Evolutionary conservation across 2,113 vertebrate species (phyloP).

Genomic region (Hippocampus abdominalis): DNA sequence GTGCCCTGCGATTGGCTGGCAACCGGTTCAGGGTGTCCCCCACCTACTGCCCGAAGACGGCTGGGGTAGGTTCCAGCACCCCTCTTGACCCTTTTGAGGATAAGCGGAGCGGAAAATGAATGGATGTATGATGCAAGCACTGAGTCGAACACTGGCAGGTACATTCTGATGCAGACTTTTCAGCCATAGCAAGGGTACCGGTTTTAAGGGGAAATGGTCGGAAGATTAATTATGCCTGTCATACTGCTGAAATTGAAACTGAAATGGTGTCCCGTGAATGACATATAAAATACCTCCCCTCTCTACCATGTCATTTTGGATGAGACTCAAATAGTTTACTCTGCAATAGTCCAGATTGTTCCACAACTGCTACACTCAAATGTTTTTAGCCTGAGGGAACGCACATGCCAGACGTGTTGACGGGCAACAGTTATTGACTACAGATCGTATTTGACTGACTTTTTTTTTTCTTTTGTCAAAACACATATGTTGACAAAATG

Average conservation of each 20-base stretch:
- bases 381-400: slow-evolving; percentile 31
- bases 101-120: too few relatives aligned
- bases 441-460: slow-evolving; percentile 17
- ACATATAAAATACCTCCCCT: slow-evolving; percentile 10
- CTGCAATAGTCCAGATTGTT: slow-evolving; percentile 27
- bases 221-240: slow-evolving; percentile 29
- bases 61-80: too few relatives aligned
- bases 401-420: slow-evolving; percentile 10
- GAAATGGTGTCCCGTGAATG: slow-evolving; percentile 17
- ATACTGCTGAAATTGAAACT: slow-evolving; percentile 23
- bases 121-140: background rate
- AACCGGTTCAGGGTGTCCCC: too few relatives aligned
- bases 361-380: slow-evolving; percentile 25
- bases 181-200: slow-evolving; percentile 2
- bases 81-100: too few relatives aligned
- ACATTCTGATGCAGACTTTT: background rate
- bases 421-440: slow-evolving; percentile 12
- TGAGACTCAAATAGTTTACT: slow-evolving; percentile 31
- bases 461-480: background rate
- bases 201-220: slow-evolving; percentile 1
- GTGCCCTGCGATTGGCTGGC: too few relatives aligned
- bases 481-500: slow-evolving; percentile 7
- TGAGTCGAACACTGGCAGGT: background rate
- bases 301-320: slow-evolving; percentile 15
- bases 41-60: too few relatives aligned